Percentiles rank a stretch among this genome's conserved stretches.
Evolutionary conservation across 2,888 invertebrate species (phyloP).

Genomic region (Yponomeuta evonymella): DNA sequence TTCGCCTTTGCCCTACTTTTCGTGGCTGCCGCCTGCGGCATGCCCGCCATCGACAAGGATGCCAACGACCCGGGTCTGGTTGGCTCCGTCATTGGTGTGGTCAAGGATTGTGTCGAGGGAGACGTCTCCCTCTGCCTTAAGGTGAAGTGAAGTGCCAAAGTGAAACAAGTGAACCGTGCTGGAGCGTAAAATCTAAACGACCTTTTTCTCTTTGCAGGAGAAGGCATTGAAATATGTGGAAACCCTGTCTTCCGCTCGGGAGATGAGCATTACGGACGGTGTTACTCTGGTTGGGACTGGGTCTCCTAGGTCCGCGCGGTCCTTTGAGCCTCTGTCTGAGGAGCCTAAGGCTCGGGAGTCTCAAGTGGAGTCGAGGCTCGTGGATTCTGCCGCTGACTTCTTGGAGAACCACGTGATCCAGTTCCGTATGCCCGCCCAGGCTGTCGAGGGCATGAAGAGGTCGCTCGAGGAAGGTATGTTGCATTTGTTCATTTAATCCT

Average conservation of each 20-base stretch:
- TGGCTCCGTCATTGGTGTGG: slow-evolving; percentile 76
- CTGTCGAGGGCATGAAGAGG: slow-evolving; percentile 84
- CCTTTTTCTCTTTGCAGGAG: slow-evolving; percentile 75
- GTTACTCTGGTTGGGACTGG: slow-evolving; percentile 71
- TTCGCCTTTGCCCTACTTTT: slow-evolving; percentile 69
- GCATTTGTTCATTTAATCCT: background rate
- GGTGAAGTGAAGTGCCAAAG: slow-evolving; percentile 53
- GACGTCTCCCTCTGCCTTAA: slow-evolving; percentile 83
- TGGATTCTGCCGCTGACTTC: slow-evolving; percentile 86
- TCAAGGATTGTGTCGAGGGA: slow-evolving; percentile 83
- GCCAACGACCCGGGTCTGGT: slow-evolving; percentile 61
- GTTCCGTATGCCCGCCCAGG: slow-evolving; percentile 84
- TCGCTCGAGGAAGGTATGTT: slow-evolving; percentile 86
- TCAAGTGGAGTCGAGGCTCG: slow-evolving; percentile 82
- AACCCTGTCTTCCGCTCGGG: slow-evolving; percentile 66
- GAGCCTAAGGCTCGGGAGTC: slow-evolving; percentile 84
- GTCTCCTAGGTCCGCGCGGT: slow-evolving; percentile 76
- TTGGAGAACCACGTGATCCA: slow-evolving; percentile 88
- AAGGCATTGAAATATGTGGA: slow-evolving; percentile 84
- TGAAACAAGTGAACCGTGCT: slow-evolving; percentile 20
- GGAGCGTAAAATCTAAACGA: background rate
- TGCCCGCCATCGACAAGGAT: slow-evolving; percentile 72
- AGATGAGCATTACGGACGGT: slow-evolving; percentile 77
- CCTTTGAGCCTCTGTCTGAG: slow-evolving; percentile 80
- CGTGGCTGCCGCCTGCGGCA: slow-evolving; percentile 63